phyloP scores from a whole-genome alignment of 2,888 invertebrate genomes.

The Labia minor region DNA sequence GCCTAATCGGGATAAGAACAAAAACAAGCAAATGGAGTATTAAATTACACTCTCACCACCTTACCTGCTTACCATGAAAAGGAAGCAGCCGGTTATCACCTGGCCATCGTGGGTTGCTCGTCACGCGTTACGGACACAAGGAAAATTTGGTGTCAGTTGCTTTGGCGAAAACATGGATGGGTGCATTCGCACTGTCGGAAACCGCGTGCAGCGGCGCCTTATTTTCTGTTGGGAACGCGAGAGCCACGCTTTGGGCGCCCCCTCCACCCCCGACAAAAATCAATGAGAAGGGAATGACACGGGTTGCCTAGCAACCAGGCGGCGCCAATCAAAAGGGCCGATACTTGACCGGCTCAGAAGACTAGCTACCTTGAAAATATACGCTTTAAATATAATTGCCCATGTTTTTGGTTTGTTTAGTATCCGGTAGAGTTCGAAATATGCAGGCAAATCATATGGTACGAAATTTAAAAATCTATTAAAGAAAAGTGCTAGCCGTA shows the following conservation, averaged over 20 bases:
- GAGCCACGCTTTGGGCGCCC: neutral
- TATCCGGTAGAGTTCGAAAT: neutral
- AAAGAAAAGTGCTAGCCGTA: slow-evolving; percentile 39
- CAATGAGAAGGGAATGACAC: slow-evolving; percentile 21
- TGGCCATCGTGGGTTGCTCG: neutral
- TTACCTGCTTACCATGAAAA: neutral
- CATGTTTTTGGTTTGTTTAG: neutral
- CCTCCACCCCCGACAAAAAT: slow-evolving; percentile 20
- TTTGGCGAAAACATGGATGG: neutral
- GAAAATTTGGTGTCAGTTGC: neutral
- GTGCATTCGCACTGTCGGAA: neutral
- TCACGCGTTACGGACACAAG: neutral
- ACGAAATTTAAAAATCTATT: slow-evolving; percentile 23
- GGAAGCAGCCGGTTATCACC: neutral
- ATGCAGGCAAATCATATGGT: neutral
- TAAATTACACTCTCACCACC: neutral
- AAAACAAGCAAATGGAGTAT: neutral
- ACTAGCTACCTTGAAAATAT: neutral
- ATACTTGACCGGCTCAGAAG: neutral
- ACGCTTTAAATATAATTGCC: neutral
- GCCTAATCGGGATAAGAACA: neutral
- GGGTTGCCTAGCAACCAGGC: slow-evolving; percentile 20
- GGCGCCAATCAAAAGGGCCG: slow-evolving; percentile 14
- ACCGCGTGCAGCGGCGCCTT: slow-evolving; percentile 7
- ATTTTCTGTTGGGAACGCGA: neutral